Evolutionary conservation across 2,797 vertebrate genomes (phyloP), one percentile per base, ranked within the genome.

Genomic region (Gymnoscopelus braueri): DNA sequence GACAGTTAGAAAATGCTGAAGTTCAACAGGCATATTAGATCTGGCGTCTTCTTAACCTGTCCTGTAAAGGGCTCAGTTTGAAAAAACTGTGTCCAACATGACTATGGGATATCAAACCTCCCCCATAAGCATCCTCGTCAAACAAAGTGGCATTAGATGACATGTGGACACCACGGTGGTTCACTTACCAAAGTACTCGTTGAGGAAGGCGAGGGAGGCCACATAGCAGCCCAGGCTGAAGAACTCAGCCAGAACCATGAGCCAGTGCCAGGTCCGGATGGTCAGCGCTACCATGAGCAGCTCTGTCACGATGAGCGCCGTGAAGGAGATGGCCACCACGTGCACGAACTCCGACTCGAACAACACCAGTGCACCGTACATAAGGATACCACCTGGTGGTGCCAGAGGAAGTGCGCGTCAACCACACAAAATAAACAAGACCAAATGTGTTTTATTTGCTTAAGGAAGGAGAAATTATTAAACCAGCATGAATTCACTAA

Each of bases 281-380:
- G 96, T 98, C 80, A 99, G 92, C 1, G 98, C 97, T 89, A 99
- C 98, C 98, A 99, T 99, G 83, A 99, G 95, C 83, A 99, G 95
- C 90, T 99, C 98, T 0, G 97, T 98, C 71, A 99, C 87, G 82
- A 99, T 90, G 15, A 99, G 95, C 1, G 98, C 96, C 1, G 97
- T 99, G 94, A 99, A 99, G 66, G 97, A 99, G 94, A 99, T 99
- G 86, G 96, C 96, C 74, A 99, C 97, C 1, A 99, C 97, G 0
- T 98, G 97, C 48, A 99, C 96, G 5, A 99, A 99, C 90, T 99
- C 97, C 0, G 96, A 96, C 89, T 99, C 98, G 11, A 99, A 99
- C 47, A 99, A 95, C 82, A 98, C 78, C 88, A 99, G 91, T 0
- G 94, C 98, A 49, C 97, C 97, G 0, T 95, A 98, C 96, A 99